Evolutionary conservation across 1,140 invertebrate species (phyloP), one percentile per base, ranked within the genome.

Genomic region (Diorhabda sublineata): DNA sequence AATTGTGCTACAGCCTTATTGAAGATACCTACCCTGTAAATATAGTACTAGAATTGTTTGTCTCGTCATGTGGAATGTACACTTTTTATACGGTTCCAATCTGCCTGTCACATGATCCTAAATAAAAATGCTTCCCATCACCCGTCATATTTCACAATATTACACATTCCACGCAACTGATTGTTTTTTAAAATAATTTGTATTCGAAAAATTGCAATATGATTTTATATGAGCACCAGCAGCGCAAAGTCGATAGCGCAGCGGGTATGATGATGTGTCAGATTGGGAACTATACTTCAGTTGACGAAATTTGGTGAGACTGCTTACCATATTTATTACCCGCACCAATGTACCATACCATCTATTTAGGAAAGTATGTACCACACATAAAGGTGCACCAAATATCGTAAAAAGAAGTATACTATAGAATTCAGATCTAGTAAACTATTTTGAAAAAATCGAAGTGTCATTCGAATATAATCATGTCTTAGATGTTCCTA

Each of bases 31-130:
- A 3, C 5, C 58, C 57, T 76, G 72, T 77, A 73, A 74, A 75
- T 75, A 74, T 66, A 61, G 68, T 67, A 72, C 58, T 70, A 67
- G 58, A 26, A 26, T 26, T 26, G 26, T 26, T 70, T 73, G 64
- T 67, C 57, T 61, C 70, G 70, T 73, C 67, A 85, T 85, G 84
- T 83, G 84, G 85, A 86, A 86, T 86, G 85, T 86, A 84, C 81
- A 85, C 82, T 84, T 52, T 52, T 85, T 83, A 26, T 26, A 84
- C 82, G 83, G 82, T 81, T 86, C 85, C 85, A 87, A 87, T 87
- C 86, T 87, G 85, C 83, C 83, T 77, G 70, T 77, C 75, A 77
- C 71, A 71, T 63, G 67, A 73, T 71, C 74, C 71, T 66, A 60
- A 67, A 45, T 67, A 45, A 63, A 67, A 63, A 68, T 62, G 66